A percentile compares a stretch with the other conserved stretches of the same genome.
These are phyloP conservation scores for Apodemus sylvaticus DNA, from an alignment of 2,113 vertebrate species.

Conservation along the genomic window DNA sequence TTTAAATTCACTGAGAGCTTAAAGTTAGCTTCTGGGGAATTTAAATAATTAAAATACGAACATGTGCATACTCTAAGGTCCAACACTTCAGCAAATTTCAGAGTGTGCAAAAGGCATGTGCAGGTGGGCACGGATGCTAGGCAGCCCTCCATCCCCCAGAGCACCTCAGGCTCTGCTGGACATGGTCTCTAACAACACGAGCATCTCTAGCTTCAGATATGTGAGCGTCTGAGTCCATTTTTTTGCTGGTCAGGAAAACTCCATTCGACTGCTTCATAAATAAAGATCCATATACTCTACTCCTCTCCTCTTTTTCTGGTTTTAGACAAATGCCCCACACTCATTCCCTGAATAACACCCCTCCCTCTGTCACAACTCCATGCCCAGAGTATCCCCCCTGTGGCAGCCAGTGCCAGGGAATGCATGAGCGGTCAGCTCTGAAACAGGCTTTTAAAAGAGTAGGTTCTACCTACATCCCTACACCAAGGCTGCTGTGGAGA, in stretches of 20 bases:
- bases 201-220: not conserved
- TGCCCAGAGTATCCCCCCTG: not conserved
- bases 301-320: not conserved
- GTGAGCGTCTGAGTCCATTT: not conserved
- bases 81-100: accelerated
- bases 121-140: accelerated
- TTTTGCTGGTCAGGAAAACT: not conserved
- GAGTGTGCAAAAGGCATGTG: not conserved
- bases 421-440: not conserved
- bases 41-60: not conserved
- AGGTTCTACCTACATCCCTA: accelerated
- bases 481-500: accelerated
- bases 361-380: accelerated
- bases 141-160: accelerated
- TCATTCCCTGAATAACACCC: too few relatives aligned
- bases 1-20: not conserved
- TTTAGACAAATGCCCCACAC: not conserved
- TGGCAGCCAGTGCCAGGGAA: not conserved
- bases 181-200: not conserved
- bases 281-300: not conserved
- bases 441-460: not conserved
- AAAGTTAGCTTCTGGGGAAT: not conserved
- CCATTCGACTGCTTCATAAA: not conserved
- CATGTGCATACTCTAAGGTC: accelerated
- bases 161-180: accelerated